These are phyloP conservation scores for Chrysochloris asiatica DNA, from an alignment of 2,113 vertebrate genomes.

Conservation along the genomic window DNA sequence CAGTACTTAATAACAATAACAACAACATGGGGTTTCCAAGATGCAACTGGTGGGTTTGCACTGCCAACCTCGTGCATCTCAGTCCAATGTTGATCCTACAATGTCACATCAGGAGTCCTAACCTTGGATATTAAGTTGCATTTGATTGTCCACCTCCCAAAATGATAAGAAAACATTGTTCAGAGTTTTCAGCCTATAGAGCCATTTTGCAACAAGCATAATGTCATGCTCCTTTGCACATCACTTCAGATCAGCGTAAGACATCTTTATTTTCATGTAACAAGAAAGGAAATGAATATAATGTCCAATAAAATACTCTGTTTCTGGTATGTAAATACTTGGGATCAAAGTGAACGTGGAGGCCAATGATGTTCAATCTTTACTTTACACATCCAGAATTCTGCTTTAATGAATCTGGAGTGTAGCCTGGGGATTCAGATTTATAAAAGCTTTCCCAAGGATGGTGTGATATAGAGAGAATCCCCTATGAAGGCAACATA, in stretches of 20 bases:
- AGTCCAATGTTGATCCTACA: no score
- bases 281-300: not conserved
- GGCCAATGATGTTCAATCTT: rapidly evolving
- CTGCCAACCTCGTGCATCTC: no score
- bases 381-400: not conserved
- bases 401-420: not conserved
- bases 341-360: not conserved
- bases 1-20: no score
- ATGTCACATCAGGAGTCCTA: no score
- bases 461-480: not conserved
- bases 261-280: not conserved
- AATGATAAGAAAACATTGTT: not conserved
- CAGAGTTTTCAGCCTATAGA: not conserved
- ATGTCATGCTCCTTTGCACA: not conserved
- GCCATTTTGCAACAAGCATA: not conserved
- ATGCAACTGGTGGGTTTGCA: no score
- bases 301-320: not conserved
- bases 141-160: not conserved
- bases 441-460: not conserved
- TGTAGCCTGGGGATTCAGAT: not conserved
- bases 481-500: not conserved
- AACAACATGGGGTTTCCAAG: no score
- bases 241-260: not conserved
- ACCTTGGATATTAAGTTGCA: not conserved
- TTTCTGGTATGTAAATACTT: not conserved